Evolutionary conservation across 1,140 invertebrate genomes (phyloP).

Genomic region (Musca vetustissima): DNA sequence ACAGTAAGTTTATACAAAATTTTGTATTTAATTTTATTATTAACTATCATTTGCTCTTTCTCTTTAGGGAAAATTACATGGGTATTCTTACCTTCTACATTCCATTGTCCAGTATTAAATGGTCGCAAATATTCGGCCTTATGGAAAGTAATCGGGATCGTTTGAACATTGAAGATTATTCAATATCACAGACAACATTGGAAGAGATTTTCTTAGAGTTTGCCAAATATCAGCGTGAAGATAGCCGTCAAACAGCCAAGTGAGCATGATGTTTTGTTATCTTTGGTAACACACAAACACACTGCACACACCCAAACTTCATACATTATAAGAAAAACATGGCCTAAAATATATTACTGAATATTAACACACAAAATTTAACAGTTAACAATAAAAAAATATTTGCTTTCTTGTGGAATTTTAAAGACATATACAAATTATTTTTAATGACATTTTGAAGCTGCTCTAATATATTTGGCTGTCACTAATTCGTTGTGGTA

Average conservation of each 20-base stretch:
- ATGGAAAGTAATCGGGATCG: constrained; percentile 66
- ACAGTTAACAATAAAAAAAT: no score
- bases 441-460: no score
- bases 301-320: neutral
- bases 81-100: constrained; percentile 77
- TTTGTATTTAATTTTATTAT: neutral
- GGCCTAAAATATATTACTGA: no score
- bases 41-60: constrained; percentile 31
- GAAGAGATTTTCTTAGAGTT: constrained; percentile 73
- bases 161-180: constrained; percentile 77
- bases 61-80: constrained; percentile 69
- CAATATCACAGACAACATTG: constrained; percentile 79
- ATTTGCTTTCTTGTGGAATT: no score
- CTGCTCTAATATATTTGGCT: no score
- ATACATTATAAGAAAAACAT: no score
- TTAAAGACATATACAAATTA: no score
- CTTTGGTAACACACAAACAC: neutral
- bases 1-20: constrained; percentile 42
- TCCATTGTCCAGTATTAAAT: constrained; percentile 62
- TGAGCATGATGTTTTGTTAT: constrained; percentile 33
- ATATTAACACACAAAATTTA: no score
- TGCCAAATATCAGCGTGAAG: constrained; percentile 53
- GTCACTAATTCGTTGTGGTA: no score
- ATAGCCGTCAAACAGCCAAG: constrained; percentile 35
- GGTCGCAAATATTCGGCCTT: constrained; percentile 74